Conservation (phyloP, 1,140 invertebrate genomes). For the Bombus breviceps region DNA sequence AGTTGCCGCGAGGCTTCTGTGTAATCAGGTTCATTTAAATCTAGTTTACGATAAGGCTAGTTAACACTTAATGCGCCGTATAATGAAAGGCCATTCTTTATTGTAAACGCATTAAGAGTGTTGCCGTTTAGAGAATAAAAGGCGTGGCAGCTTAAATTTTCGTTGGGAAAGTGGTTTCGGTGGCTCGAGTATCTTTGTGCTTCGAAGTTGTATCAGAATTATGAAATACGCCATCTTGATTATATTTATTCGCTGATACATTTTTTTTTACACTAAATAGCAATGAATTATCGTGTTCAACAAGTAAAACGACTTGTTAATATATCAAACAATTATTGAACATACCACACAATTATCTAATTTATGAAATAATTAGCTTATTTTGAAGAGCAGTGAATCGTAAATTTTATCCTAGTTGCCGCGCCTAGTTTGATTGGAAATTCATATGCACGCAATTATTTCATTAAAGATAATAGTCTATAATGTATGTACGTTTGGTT, state of each 20-base stretch:
- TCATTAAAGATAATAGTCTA: background rate
- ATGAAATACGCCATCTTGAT: background rate
- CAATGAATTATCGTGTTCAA: background rate
- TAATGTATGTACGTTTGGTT: background rate
- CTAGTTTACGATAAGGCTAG: constrained; percentile 52
- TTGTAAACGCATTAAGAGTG: constrained; percentile 38
- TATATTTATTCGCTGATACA: background rate
- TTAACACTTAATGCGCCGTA: constrained; percentile 43
- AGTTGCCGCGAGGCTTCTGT: constrained; percentile 15
- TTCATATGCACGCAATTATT: background rate
- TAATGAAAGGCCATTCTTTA: constrained; percentile 42
- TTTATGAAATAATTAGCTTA: background rate
- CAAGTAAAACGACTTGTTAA: background rate
- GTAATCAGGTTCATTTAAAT: constrained; percentile 66
- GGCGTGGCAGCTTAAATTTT: background rate
- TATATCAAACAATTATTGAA: background rate
- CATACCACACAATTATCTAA: background rate
- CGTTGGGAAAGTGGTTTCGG: no score
- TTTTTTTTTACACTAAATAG: background rate
- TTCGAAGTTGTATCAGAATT: background rate
- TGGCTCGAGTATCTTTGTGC: no score
- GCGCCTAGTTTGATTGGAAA: background rate
- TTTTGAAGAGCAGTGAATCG: background rate
- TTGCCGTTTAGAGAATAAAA: background rate
- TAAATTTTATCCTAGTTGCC: background rate